phyloP scores from a whole-genome alignment of 2,113 vertebrate genomes.

The Zingel zingel region DNA sequence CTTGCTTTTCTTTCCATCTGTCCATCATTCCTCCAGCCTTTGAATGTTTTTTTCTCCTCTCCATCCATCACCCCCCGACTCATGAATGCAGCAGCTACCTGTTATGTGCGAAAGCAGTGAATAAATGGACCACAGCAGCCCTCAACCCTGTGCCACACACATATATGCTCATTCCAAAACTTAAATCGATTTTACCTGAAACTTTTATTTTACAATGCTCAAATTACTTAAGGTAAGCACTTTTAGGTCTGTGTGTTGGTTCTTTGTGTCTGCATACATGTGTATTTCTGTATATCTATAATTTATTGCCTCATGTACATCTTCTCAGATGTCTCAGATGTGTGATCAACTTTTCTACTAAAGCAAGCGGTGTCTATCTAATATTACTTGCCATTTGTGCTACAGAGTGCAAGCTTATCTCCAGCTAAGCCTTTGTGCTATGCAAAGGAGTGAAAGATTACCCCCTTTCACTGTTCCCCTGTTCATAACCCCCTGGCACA shows the following conservation, averaged over 20 bases:
- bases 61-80: constrained; percentile 55
- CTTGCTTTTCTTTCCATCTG: constrained; percentile 21
- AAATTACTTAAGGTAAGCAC: constrained; percentile 10
- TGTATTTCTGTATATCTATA: constrained; percentile 14
- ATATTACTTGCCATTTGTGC: constrained; percentile 31
- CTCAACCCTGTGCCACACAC: constrained; percentile 2
- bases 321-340: constrained; percentile 21
- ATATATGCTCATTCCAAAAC: neutral
- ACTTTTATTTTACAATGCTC: constrained; percentile 9
- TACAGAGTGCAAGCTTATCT: constrained; percentile 40
- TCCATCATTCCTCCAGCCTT: constrained; percentile 43
- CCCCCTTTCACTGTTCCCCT: constrained; percentile 18
- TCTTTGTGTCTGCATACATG: neutral
- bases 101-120: constrained; percentile 29
- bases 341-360: constrained; percentile 18
- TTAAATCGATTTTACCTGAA: neutral
- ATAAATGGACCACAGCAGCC: constrained; percentile 39
- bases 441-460: constrained; percentile 59
- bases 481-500: constrained; percentile 44
- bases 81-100: constrained; percentile 30
- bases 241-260: neutral
- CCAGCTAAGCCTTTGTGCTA: constrained; percentile 59
- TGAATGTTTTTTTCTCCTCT: constrained; percentile 19
- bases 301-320: constrained; percentile 6
- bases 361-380: constrained; percentile 2